These are phyloP conservation scores for Cistogaster globosa DNA, from an alignment of 2,888 invertebrate species.

Conservation along the genomic window DNA sequence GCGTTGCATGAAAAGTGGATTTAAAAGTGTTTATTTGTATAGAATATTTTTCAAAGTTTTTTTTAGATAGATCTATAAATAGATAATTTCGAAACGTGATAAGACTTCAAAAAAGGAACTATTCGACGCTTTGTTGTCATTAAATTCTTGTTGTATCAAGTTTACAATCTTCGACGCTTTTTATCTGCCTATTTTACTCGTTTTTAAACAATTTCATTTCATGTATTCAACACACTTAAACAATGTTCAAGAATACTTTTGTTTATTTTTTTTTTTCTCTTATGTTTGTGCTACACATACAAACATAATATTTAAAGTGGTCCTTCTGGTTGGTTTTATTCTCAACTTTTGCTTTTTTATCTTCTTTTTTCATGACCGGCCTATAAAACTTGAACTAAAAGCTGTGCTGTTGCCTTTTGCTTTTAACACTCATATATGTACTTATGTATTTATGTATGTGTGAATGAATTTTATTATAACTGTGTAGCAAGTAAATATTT, in stretches of 20 bases:
- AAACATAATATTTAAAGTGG: not conserved
- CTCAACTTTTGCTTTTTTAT: constrained; percentile 29
- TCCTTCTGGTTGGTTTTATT: constrained; percentile 19
- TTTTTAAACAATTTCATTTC: too few relatives aligned
- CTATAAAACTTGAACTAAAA: constrained; percentile 62
- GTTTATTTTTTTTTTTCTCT: constrained; percentile 41
- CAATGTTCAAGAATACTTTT: constrained; percentile 48
- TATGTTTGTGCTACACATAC: constrained; percentile 8
- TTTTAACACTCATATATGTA: not conserved
- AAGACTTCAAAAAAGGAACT: too few relatives aligned
- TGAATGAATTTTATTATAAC: too few relatives aligned
- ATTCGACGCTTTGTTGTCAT: too few relatives aligned
- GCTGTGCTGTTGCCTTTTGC: constrained; percentile 15
- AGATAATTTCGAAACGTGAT: too few relatives aligned
- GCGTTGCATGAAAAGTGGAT: too few relatives aligned
- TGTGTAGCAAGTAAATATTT: constrained; percentile 5
- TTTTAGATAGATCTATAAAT: too few relatives aligned
- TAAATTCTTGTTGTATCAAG: too few relatives aligned
- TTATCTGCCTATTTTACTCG: too few relatives aligned
- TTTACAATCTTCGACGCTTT: too few relatives aligned
- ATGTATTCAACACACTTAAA: not conserved
- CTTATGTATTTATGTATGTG: not conserved
- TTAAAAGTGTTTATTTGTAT: too few relatives aligned
- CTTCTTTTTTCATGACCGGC: constrained; percentile 55
- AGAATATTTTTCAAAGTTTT: too few relatives aligned